Percentiles rank a stretch among this genome's conserved stretches.
phyloP scores from a whole-genome alignment of 2,797 vertebrate genomes.

The Parambassis ranga region DNA sequence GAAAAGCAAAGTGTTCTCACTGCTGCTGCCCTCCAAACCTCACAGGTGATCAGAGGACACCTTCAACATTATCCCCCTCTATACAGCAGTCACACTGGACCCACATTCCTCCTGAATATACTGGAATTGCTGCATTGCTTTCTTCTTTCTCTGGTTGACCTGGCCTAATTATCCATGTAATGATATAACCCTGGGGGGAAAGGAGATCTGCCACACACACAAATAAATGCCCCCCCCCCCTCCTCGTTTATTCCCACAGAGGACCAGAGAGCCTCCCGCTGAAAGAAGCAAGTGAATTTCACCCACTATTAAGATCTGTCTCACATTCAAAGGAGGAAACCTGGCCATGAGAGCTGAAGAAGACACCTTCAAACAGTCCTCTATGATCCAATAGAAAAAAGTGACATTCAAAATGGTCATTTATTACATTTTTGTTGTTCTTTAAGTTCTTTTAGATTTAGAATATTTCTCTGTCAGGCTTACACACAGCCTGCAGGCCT shows the following conservation, averaged over 20 bases:
- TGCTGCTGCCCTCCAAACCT: too few species aligned
- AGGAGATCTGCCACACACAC: slow-evolving; percentile 41
- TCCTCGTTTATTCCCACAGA: slow-evolving; percentile 77
- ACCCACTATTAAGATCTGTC: slow-evolving; percentile 53
- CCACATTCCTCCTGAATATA: slow-evolving; percentile 15
- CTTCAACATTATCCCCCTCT: too few species aligned
- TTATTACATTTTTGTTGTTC: too few species aligned
- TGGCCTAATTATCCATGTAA: slow-evolving; percentile 87
- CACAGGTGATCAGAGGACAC: too few species aligned
- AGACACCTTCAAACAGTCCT: too few species aligned
- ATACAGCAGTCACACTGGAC: too few species aligned
- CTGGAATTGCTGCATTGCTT: slow-evolving; percentile 8
- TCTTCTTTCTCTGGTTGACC: slow-evolving; percentile 67
- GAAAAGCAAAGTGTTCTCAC: too few species aligned
- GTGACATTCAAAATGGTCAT: too few species aligned
- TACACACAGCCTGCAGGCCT: too few species aligned
- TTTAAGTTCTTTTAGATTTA: too few species aligned
- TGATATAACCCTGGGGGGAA: slow-evolving; percentile 84
- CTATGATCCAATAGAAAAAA: too few species aligned
- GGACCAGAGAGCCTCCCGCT: slow-evolving; percentile 58
- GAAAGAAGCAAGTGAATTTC: slow-evolving; percentile 65
- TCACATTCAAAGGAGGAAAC: slow-evolving; percentile 17
- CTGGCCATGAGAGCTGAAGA: not conserved
- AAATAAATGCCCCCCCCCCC: slow-evolving; percentile 12
- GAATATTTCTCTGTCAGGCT: too few species aligned